These are phyloP conservation scores for Bolborhynchus lineola DNA, from an alignment of 2,113 vertebrate species.

Conservation along the genomic window DNA sequence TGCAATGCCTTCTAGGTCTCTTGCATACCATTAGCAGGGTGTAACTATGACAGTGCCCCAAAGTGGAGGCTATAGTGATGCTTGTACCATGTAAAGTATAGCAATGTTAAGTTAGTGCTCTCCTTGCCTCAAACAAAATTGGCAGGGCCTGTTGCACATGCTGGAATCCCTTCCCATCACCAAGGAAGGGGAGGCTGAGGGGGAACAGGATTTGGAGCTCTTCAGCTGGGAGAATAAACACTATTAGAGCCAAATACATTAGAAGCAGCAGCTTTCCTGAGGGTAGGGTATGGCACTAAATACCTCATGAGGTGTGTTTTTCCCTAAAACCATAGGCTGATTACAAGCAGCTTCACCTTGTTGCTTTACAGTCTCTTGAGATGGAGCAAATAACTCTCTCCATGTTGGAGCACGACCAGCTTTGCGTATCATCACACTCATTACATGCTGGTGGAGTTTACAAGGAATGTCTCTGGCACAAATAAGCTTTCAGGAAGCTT, in stretches of 20 bases:
- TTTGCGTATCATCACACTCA: fast-evolving
- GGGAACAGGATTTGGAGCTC: neutral
- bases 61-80: neutral
- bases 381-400: neutral
- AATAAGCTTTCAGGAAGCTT: neutral
- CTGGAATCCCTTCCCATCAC: neutral
- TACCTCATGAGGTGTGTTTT: neutral
- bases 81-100: neutral
- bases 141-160: neutral
- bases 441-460: neutral
- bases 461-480: slow-evolving; percentile 20
- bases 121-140: neutral
- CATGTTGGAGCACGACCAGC: neutral
- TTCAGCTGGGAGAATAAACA: neutral
- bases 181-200: neutral
- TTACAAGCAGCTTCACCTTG: neutral
- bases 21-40: slow-evolving; percentile 45
- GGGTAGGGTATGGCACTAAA: neutral
- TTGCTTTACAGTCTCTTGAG: neutral
- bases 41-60: slow-evolving; percentile 34
- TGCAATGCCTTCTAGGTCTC: slow-evolving; percentile 41
- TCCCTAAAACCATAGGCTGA: neutral
- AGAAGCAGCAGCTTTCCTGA: neutral
- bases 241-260: neutral
- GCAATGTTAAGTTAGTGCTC: neutral